Conservation (phyloP, 2,888 invertebrate genomes). For the Gibbula magus region DNA sequence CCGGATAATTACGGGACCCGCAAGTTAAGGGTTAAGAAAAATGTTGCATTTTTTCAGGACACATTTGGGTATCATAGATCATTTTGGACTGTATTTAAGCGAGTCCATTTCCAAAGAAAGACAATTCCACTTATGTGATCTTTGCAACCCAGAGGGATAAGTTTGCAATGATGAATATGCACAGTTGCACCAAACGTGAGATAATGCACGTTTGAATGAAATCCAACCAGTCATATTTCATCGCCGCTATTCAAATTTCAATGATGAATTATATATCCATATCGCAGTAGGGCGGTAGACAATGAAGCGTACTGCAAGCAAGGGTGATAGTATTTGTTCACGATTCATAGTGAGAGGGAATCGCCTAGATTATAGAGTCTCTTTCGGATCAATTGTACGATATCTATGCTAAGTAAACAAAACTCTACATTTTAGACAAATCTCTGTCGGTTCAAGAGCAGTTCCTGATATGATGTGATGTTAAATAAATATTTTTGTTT, state of each 20-base stretch:
- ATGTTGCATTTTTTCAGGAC: not conserved
- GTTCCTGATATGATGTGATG: no score
- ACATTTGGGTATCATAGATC: not conserved
- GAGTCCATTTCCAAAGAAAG: not conserved
- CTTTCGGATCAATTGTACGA: slow-evolving; percentile 9
- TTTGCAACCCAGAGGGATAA: not conserved
- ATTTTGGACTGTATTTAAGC: not conserved
- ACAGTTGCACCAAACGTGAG: not conserved
- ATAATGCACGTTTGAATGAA: not conserved
- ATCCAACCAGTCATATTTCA: not conserved
- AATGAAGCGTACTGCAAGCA: not conserved
- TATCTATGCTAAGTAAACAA: not conserved
- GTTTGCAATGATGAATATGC: not conserved
- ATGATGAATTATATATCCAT: not conserved
- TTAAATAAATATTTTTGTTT: no score
- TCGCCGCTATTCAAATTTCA: not conserved
- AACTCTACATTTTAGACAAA: not conserved
- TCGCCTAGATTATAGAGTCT: no score
- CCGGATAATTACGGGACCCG: no score
- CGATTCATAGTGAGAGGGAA: no score
- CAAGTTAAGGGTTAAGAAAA: no score
- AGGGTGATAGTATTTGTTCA: no score
- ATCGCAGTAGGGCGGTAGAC: not conserved
- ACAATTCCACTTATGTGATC: not conserved
- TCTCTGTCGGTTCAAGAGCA: no score